phyloP scores from a whole-genome alignment of 2,888 invertebrate genomes.

The Dilophus febrilis region DNA sequence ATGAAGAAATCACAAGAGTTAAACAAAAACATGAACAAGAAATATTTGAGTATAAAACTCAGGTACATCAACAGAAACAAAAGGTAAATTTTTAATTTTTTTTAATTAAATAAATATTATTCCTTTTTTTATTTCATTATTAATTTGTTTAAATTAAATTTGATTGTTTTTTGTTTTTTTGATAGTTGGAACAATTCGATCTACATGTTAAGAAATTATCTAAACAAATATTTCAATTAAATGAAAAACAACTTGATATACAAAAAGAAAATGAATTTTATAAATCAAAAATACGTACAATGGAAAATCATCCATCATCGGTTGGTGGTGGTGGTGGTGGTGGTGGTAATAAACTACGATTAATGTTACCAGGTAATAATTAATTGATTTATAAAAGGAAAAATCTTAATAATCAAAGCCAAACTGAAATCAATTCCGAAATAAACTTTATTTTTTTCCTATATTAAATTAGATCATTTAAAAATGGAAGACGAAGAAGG shows the following conservation, averaged over 20 bases:
- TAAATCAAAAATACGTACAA: conserved; percentile 21
- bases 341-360: too few species aligned
- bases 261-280: conserved; percentile 25
- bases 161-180: not conserved
- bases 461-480: conserved; percentile 23
- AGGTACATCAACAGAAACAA: not conserved
- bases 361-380: too few species aligned
- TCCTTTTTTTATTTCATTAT: not conserved
- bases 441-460: too few species aligned
- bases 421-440: too few species aligned
- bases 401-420: too few species aligned
- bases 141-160: not conserved
- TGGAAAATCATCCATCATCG: conserved; percentile 11
- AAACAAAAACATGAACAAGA: conserved; percentile 27
- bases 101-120: not conserved
- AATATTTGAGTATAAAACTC: conserved; percentile 12
- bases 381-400: too few species aligned
- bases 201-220: conserved; percentile 23
- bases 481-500: conserved; percentile 75
- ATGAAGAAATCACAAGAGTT: conserved; percentile 25
- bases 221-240: conserved; percentile 23
- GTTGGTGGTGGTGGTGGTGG: too few species aligned
- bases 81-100: conserved; percentile 3
- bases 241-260: conserved; percentile 24
- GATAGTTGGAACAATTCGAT: conserved; percentile 22